phyloP scores from a whole-genome alignment of 2,113 vertebrate genomes.

The Fulmarus glacialis region DNA sequence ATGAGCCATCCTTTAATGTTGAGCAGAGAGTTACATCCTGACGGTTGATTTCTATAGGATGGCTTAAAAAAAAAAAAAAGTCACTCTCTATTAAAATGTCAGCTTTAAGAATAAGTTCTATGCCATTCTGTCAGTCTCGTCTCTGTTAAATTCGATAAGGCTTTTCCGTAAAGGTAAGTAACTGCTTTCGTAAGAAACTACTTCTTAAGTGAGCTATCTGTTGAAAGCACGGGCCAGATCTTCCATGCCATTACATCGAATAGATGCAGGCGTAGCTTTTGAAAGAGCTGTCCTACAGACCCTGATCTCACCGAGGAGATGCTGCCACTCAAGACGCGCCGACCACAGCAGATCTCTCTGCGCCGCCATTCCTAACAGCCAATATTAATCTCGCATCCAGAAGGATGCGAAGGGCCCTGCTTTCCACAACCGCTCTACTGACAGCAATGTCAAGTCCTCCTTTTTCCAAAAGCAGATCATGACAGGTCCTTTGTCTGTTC shows the following conservation, averaged over 20 bases:
- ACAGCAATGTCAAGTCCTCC: background rate
- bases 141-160: background rate
- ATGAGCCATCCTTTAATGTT: background rate
- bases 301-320: accelerated
- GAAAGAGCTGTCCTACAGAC: background rate
- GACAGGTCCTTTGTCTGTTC: conserved; percentile 19
- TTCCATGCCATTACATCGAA: background rate
- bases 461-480: background rate
- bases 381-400: background rate
- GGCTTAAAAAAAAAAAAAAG: background rate
- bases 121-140: background rate
- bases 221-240: background rate
- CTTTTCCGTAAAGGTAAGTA: conserved; percentile 9
- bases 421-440: background rate
- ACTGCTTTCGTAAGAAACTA: background rate
- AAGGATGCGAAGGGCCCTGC: background rate
- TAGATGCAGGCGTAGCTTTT: background rate
- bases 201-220: background rate
- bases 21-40: background rate
- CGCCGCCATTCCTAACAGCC: background rate
- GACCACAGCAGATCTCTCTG: background rate
- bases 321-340: background rate
- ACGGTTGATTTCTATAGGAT: background rate
- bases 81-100: conserved; percentile 6
- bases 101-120: background rate